Evolutionary conservation across 2,113 vertebrate species (phyloP).

Genomic region (Tachysurus vachellii): DNA sequence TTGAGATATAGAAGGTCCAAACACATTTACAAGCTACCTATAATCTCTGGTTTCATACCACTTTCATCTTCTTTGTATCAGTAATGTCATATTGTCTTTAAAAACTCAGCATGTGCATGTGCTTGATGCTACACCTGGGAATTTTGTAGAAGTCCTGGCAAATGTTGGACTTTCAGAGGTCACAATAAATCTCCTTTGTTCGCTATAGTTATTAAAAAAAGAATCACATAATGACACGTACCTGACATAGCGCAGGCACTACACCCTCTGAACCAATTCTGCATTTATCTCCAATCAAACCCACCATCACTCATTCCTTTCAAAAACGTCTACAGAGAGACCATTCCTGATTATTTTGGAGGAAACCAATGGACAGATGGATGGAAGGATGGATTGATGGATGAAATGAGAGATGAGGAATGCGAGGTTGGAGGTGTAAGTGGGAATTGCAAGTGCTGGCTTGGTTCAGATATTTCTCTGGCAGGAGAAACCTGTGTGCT

Average conservation of each 20-base stretch:
- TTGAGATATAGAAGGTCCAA: background rate
- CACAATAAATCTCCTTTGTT: conserved; percentile 11
- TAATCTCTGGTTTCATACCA: background rate
- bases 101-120: background rate
- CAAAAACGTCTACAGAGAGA: conserved; percentile 16
- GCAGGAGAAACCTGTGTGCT: conserved; percentile 61
- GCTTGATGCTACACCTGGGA: conserved; percentile 10
- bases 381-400: conserved; percentile 52
- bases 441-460: conserved; percentile 40
- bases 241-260: background rate
- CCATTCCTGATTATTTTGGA: conserved; percentile 14
- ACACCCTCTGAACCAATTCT: background rate
- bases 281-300: conserved; percentile 5
- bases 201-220: background rate
- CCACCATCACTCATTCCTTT: conserved; percentile 15
- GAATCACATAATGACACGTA: background rate
- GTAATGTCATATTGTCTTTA: background rate
- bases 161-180: background rate
- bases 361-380: conserved; percentile 35
- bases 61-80: background rate
- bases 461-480: conserved; percentile 35
- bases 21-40: background rate
- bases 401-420: conserved; percentile 53
- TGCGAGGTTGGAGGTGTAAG: conserved; percentile 47
- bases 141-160: conserved; percentile 11